phyloP scores from a whole-genome alignment of 2,113 vertebrate genomes.

The Mormyrus iriodes region DNA sequence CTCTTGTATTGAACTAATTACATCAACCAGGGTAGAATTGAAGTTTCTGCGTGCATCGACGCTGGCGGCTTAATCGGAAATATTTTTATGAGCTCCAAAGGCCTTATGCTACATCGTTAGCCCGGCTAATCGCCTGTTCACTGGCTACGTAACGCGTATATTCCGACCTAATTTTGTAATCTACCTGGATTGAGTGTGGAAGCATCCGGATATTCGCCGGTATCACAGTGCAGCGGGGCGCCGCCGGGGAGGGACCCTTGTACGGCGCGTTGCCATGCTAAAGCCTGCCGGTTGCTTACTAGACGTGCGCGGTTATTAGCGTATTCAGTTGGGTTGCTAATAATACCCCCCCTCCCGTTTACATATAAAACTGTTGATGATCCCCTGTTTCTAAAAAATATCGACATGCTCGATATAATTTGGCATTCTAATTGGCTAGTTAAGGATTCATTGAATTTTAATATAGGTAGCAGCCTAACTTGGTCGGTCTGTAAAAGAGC shows the following conservation, averaged over 20 bases:
- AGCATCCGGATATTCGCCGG: background rate
- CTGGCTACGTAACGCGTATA: conserved; percentile 44
- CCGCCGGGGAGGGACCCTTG: background rate
- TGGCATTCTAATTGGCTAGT: background rate
- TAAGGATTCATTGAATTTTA: background rate
- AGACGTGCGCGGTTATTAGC: no score
- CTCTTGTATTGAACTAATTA: background rate
- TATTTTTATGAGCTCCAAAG: background rate
- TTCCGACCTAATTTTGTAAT: conserved; percentile 64
- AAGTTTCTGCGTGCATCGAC: background rate
- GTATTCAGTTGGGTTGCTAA: background rate
- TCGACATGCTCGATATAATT: background rate
- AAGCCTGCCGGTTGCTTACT: background rate
- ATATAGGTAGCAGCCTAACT: background rate
- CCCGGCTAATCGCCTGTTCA: conserved; percentile 21
- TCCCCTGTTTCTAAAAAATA: background rate
- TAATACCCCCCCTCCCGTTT: background rate
- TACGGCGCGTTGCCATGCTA: background rate
- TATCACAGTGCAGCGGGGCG: background rate
- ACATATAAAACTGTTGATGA: background rate
- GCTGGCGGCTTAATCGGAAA: background rate
- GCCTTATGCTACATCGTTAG: background rate
- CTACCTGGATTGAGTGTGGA: conserved; percentile 35
- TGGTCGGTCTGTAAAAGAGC: background rate
- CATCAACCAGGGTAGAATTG: background rate